Conservation (phyloP, 2,888 invertebrate species). For the Pseudeuparius sepicola region DNA sequence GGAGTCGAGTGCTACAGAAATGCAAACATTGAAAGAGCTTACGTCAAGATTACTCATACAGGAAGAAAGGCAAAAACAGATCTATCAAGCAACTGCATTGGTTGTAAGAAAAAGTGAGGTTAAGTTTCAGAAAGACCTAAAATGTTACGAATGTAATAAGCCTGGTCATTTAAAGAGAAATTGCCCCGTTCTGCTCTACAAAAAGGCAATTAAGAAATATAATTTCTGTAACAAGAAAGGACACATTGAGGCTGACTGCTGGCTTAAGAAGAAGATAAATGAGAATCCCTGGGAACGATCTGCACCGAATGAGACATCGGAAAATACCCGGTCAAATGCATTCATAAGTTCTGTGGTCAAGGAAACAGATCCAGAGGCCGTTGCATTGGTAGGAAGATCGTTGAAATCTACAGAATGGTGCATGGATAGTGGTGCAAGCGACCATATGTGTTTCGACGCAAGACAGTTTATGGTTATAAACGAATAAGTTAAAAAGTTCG, state of each 20-base stretch:
- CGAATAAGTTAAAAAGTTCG: too few species aligned
- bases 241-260: slow-evolving; percentile 17
- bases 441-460: slow-evolving; percentile 5
- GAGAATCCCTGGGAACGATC: too few species aligned
- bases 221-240: slow-evolving; percentile 20
- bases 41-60: slow-evolving; percentile 23
- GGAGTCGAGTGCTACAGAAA: slow-evolving; percentile 22
- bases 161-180: slow-evolving; percentile 14
- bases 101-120: neutral
- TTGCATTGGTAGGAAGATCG: too few species aligned
- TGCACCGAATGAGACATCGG: too few species aligned
- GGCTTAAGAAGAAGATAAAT: slow-evolving; percentile 13
- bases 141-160: slow-evolving; percentile 16
- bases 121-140: slow-evolving; percentile 4
- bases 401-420: too few species aligned
- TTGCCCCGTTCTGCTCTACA: too few species aligned
- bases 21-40: slow-evolving; percentile 24
- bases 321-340: too few species aligned
- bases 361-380: too few species aligned
- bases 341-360: too few species aligned
- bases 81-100: slow-evolving; percentile 10
- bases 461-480: too few species aligned
- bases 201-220: too few species aligned
- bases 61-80: slow-evolving; percentile 21
- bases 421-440: slow-evolving; percentile 7